Percentiles rank a stretch among this genome's conserved stretches.
These are phyloP conservation scores for Calvadosia cruxmelitensis DNA, from an alignment of 30 jellyfish, hydroid and myxozoan species.

Conservation along the genomic window DNA sequence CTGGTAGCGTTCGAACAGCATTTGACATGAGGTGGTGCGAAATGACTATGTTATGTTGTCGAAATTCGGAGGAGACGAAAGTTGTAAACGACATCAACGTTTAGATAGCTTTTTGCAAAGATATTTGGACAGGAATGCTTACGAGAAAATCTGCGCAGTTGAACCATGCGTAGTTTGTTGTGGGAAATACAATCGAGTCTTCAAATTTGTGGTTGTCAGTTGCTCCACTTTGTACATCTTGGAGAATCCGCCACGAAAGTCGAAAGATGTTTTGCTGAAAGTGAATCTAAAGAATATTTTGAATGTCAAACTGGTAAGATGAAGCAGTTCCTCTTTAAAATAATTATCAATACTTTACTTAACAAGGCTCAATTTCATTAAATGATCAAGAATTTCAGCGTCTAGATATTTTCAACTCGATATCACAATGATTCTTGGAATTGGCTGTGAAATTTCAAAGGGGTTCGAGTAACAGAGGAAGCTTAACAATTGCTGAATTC, in stretches of 20 bases:
- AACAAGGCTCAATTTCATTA: no score
- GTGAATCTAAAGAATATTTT: background rate
- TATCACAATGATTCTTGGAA: no score
- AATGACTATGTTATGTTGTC: background rate
- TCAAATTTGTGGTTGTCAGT: background rate
- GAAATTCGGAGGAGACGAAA: background rate
- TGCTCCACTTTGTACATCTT: background rate
- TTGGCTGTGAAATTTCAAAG: no score
- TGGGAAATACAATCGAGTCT: background rate
- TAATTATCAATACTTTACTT: no score
- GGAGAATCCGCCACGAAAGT: background rate
- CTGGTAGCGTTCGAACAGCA: background rate
- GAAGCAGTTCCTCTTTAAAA: background rate
- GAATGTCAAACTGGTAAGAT: background rate
- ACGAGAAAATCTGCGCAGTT: background rate
- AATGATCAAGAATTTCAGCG: no score
- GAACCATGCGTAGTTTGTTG: conserved; percentile 2
- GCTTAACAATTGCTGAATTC: no score
- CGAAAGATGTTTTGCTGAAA: background rate
- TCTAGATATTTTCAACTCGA: no score
- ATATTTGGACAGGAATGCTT: background rate
- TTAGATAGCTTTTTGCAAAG: background rate
- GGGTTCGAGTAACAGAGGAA: no score
- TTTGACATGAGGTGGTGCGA: background rate
- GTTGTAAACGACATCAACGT: background rate